These are phyloP conservation scores for Arothron firmamentum DNA, from an alignment of 2,113 vertebrate genomes.

Conservation along the genomic window DNA sequence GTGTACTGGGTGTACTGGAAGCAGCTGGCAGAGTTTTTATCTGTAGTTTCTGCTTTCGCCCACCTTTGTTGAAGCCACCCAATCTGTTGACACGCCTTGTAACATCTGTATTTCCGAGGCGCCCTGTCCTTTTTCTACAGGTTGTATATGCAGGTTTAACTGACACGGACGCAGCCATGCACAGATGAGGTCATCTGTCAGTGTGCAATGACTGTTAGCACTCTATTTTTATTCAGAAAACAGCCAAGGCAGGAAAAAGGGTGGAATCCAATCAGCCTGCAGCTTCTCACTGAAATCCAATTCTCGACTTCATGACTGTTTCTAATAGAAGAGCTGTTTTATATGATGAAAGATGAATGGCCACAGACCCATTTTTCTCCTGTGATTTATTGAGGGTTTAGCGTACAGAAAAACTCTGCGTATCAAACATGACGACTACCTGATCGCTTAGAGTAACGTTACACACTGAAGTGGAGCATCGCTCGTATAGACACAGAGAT, in stretches of 20 bases:
- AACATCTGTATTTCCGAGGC: background rate
- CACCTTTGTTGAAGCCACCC: background rate
- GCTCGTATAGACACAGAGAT: slow-evolving; percentile 18
- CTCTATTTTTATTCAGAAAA: slow-evolving; percentile 21
- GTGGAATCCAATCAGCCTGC: slow-evolving; percentile 6
- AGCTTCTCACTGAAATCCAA: slow-evolving; percentile 9
- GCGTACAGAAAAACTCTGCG: background rate
- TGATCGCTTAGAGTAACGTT: slow-evolving; percentile 24
- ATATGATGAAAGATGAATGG: slow-evolving; percentile 12
- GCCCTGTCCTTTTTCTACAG: slow-evolving; percentile 4
- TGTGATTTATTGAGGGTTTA: background rate
- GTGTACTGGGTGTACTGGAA: background rate
- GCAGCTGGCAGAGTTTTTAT: too few species aligned
- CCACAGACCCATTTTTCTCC: slow-evolving; percentile 19
- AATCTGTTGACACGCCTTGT: slow-evolving; percentile 1
- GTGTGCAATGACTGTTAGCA: slow-evolving; percentile 40
- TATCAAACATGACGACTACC: slow-evolving; percentile 5
- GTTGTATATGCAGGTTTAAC: slow-evolving; percentile 10
- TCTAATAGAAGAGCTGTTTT: slow-evolving; percentile 53
- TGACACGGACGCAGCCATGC: slow-evolving; percentile 29
- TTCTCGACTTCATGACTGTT: slow-evolving; percentile 70
- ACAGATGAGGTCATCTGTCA: slow-evolving; percentile 25
- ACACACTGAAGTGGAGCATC: slow-evolving; percentile 39
- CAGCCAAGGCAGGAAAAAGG: slow-evolving; percentile 5
- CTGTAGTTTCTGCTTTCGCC: background rate